Evolutionary conservation across 2,797 vertebrate genomes (phyloP), one percentile per base, ranked within the genome.

Genomic region (Cirrhinus molitorella): DNA sequence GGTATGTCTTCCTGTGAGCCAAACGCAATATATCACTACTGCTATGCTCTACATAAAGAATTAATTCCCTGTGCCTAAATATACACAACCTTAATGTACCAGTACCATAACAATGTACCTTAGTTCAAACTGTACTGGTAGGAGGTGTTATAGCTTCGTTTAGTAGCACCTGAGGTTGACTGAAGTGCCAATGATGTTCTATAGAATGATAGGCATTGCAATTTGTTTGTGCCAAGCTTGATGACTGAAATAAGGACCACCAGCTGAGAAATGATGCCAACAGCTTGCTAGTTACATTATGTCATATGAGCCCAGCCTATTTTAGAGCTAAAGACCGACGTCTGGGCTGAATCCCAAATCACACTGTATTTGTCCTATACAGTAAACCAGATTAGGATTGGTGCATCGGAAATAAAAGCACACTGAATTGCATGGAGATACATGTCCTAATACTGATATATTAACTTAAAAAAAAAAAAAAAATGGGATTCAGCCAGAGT

Each of bases 201-300:
- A 61, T 31, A 68, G 81, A 81, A 87, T 82, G 75, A 88, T 47
- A 61, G 76, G 88, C 87, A 76, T 85, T 88, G 78, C 91, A 91
- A 90, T 91, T 86, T 87, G 87, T 89, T 87, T 87, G 85, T 75
- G 88, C 80, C 37, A 75, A 80, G 45, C 79, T 83, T 90, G 92
- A 92, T 90, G 87, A 93, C 90, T 89, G 87, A 88, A 87, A 89
- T 90, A 93, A 89, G 88, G 88, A 92, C 88, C 89, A 90, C 91
- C 93, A 92, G 91, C 89, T 83, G 87, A 92, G 92, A 92, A 89
- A 90, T 90, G 90, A 92, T 93, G 93, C 91, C 88, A 92, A 93
- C 88, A 92, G 89, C 89, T 91, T 88, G 90, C 91, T 92, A 94
- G 93, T 90, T 92, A 91, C 91, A 91, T 91, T 89, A 90, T 88